Base-by-base conservation (phyloP, 2,797 vertebrate genomes). In the Danio tinwini region DNA sequence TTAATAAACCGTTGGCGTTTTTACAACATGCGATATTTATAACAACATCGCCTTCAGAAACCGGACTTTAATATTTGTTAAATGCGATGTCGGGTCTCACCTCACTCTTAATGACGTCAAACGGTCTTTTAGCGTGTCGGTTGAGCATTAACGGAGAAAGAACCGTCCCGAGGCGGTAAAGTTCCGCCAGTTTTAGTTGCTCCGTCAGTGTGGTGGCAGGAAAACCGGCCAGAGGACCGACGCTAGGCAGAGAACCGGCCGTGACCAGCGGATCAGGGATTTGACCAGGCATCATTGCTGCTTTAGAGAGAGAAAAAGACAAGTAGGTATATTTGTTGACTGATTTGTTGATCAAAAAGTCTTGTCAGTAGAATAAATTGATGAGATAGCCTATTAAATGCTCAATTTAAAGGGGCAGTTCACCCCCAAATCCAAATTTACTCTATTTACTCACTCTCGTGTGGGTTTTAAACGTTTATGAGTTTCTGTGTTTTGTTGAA, bases 201-300 rank as follows among this genome's bases (percentile, higher is more conserved):
- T 97, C 95, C 0, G 92, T 94, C 87, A 98, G 94, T 9, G 96
- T 96, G 0, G 96, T 95, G 93, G 95, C 93, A 50, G 94, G 92
- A 87, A 98, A 95, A 74, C 96, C 96, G 0, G 95, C 95, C 89
- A 97, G 87, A 59, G 95, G 95, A 78, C 96, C 94, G 0, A 98
- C 93, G 83, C 92, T 89, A 74, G 96, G 96, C 90, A 98, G 93
- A 13, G 96, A 93, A 21, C 96, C 96, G 0, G 96, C 95, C 29
- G 96, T 94, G 91, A 98, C 88, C 6, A 96, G 94, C 83, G 96
- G 96, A 92, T 98, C 96, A 12, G 96, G 97, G 80, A 98, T 96
- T 94, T 98, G 97, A 92, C 96, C 96, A 84, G 96, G 96, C 97
- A 98, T 98, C 97, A 98, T 97, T 93, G 94, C 96, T 95, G 84